Percentiles rank a stretch among this genome's conserved stretches.
Conservation (phyloP, 1,140 invertebrate genomes). For the Lordiphosa clarofinis region DNA sequence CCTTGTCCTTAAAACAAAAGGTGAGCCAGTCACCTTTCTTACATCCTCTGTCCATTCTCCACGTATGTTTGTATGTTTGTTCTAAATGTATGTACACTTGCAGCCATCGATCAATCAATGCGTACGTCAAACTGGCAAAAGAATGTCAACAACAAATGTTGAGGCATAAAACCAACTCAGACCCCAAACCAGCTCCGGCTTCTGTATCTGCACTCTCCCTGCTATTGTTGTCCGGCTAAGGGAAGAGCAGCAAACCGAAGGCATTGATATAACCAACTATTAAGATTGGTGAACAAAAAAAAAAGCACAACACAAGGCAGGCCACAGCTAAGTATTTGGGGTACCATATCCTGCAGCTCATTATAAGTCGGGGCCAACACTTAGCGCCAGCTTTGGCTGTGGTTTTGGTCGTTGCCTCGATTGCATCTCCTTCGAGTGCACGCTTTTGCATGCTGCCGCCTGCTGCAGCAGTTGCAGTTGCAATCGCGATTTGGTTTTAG, state of each 20-base stretch:
- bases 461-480: slow-evolving; percentile 36
- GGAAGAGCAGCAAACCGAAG: slow-evolving; percentile 3
- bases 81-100: background rate
- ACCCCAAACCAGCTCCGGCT: too few species aligned
- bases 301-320: slow-evolving; percentile 19
- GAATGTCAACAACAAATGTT: slow-evolving; percentile 60
- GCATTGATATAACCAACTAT: slow-evolving; percentile 41
- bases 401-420: slow-evolving; percentile 50
- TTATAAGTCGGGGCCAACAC: slow-evolving; percentile 64
- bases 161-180: slow-evolving; percentile 12
- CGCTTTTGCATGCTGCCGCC: slow-evolving; percentile 48
- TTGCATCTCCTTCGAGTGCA: slow-evolving; percentile 52
- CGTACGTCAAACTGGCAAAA: slow-evolving; percentile 40
- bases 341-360: slow-evolving; percentile 48
- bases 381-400: slow-evolving; percentile 55
- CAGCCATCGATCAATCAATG: slow-evolving; percentile 62
- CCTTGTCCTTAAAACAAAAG: slow-evolving; percentile 12
- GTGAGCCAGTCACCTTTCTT: background rate
- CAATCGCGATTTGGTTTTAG: slow-evolving; percentile 68
- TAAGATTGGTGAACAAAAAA: slow-evolving; percentile 20
- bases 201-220: too few species aligned
- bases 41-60: slow-evolving; percentile 2
- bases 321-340: slow-evolving; percentile 23
- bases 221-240: slow-evolving; percentile 27
- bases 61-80: too few species aligned